A percentile compares a stretch with the other conserved stretches of the same genome.
Conservation (phyloP, 2,888 invertebrate species). For the Drosophila aldrichi region DNA sequence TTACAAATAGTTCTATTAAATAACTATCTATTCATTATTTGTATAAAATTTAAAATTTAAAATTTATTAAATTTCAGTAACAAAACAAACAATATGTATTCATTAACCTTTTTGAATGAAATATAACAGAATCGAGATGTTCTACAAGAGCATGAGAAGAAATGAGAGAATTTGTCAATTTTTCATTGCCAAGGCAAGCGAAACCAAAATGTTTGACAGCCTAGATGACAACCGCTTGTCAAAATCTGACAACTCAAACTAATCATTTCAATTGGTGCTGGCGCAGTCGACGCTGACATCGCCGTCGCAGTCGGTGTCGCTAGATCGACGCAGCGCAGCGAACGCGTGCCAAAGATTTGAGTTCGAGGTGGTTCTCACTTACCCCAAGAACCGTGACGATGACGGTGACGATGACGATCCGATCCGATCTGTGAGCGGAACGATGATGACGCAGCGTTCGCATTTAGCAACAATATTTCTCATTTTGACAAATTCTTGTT, state of each 20-base stretch:
- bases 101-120: not conserved
- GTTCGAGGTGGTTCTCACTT: conserved; percentile 39
- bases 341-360: conserved; percentile 72
- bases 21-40: no score
- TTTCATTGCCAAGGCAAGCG: conserved; percentile 55
- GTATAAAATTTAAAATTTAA: no score
- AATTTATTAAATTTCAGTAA: not conserved
- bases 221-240: conserved; percentile 83
- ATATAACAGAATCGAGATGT: conserved; percentile 6
- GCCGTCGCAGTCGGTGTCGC: conserved; percentile 1
- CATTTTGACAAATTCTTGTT: conserved; percentile 49
- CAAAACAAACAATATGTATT: not conserved
- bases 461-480: conserved; percentile 41
- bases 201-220: conserved; percentile 82
- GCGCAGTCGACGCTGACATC: conserved; percentile 10
- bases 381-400: conserved; percentile 47
- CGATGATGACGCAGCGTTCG: conserved; percentile 52
- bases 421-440: conserved; percentile 15
- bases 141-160: conserved; percentile 10
- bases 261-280: conserved; percentile 76
- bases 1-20: not conserved
- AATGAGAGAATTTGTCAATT: conserved; percentile 58
- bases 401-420: conserved; percentile 30
- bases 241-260: conserved; percentile 83
- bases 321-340: conserved; percentile 44